Conservation (phyloP, 1,140 invertebrate genomes). For the Lithobius niger region DNA sequence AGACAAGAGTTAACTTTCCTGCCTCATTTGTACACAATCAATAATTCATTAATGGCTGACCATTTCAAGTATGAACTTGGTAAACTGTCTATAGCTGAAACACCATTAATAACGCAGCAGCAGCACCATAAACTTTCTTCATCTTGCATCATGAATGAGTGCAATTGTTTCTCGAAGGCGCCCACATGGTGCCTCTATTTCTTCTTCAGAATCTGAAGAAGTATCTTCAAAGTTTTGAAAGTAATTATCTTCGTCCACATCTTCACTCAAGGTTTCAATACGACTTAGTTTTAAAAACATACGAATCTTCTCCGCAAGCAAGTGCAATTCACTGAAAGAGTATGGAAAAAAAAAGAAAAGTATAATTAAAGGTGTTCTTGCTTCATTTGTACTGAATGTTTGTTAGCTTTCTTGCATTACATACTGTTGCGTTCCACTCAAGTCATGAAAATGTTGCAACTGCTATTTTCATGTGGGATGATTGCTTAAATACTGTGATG, state of each 20-base stretch:
- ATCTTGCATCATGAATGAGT: too few relatives aligned
- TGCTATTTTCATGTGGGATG: not conserved
- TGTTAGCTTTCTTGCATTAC: not conserved
- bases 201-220: not conserved
- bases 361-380: not conserved
- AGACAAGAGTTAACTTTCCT: too few relatives aligned
- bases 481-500: not conserved
- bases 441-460: not conserved
- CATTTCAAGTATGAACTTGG: too few relatives aligned
- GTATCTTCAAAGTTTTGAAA: not conserved
- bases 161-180: not conserved
- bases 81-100: too few relatives aligned
- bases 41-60: too few relatives aligned
- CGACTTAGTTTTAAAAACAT: conserved; percentile 2
- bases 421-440: not conserved
- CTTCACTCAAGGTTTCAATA: not conserved
- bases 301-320: conserved; percentile 5
- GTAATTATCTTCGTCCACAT: not conserved
- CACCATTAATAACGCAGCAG: too few relatives aligned
- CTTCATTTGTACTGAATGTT: not conserved
- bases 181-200: not conserved
- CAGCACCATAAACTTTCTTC: too few relatives aligned
- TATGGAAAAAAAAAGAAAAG: not conserved
- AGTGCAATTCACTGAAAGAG: not conserved
- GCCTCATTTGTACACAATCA: too few relatives aligned